Percentiles rank a stretch among this genome's conserved stretches.
Evolutionary conservation across 2,113 vertebrate species (phyloP).

Genomic region (Herpailurus yagouaroundi): DNA sequence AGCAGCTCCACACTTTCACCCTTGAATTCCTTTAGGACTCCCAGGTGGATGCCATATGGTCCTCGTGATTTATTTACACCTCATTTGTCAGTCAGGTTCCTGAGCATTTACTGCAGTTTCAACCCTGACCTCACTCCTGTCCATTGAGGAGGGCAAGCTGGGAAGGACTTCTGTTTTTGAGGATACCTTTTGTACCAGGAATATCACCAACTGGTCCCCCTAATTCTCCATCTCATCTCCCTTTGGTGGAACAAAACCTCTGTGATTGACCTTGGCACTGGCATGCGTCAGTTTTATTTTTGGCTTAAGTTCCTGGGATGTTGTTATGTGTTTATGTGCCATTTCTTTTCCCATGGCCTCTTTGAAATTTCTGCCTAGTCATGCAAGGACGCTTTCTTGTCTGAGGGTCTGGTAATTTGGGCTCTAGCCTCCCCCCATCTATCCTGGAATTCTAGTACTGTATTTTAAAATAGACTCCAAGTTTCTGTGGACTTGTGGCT

Average conservation of each 20-base stretch:
- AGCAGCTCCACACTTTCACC: conserved; percentile 66
- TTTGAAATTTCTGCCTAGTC: conserved; percentile 66
- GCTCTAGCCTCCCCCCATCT: conserved; percentile 12
- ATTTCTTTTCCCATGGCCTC: conserved; percentile 22
- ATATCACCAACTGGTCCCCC: neutral
- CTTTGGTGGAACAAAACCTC: conserved; percentile 9
- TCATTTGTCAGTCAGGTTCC: conserved; percentile 63
- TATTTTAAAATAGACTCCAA: conserved; percentile 67
- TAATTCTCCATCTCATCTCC: neutral
- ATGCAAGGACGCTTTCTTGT: conserved; percentile 39
- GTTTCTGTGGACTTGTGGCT: conserved; percentile 37
- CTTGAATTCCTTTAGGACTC: conserved; percentile 72
- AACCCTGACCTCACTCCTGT: conserved; percentile 11
- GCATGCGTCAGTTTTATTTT: conserved; percentile 54
- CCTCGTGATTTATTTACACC: conserved; percentile 67
- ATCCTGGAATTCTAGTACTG: conserved; percentile 46
- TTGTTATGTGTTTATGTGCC: conserved; percentile 31
- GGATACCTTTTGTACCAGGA: neutral
- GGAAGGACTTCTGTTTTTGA: neutral
- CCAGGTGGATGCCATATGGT: conserved; percentile 74
- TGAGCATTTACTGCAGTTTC: neutral
- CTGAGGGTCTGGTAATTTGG: conserved; percentile 63
- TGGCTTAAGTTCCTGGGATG: conserved; percentile 50
- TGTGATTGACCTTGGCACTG: conserved; percentile 3
- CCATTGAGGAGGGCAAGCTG: neutral